phyloP scores from a whole-genome alignment of 2,797 vertebrate species.

The Leptatherina wallacei region DNA sequence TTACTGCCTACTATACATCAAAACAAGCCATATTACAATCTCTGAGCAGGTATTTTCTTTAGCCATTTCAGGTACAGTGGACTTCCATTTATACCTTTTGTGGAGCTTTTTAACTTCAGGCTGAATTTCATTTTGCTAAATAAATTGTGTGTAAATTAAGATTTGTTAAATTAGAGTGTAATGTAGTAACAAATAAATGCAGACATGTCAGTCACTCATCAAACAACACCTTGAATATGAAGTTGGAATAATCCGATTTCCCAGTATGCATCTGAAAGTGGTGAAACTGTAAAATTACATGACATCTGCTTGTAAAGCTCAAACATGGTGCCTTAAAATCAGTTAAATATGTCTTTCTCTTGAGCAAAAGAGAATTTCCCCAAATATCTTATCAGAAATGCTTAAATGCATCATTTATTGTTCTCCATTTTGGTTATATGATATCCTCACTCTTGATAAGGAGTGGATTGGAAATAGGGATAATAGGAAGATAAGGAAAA shows the following conservation, averaged over 20 bases:
- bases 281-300: background rate
- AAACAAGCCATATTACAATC: background rate
- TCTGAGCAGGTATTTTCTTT: background rate
- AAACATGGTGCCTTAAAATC: constrained; percentile 1
- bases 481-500: constrained; percentile 37
- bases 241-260: background rate
- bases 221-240: background rate
- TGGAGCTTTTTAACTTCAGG: background rate
- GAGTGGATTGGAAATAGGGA: constrained; percentile 45
- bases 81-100: background rate
- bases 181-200: background rate
- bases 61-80: background rate
- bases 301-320: background rate
- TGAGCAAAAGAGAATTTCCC: constrained; percentile 10
- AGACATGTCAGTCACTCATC: background rate
- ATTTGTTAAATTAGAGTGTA: background rate
- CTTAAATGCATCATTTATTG: constrained; percentile 27
- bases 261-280: background rate
- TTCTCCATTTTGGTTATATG: constrained; percentile 36
- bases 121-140: background rate
- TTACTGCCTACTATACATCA: background rate
- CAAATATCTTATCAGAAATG: constrained; percentile 23
- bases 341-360: constrained; percentile 9
- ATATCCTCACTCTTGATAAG: constrained; percentile 42
- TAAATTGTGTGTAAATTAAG: background rate